These are phyloP conservation scores for Ceyx margarethae DNA, from an alignment of 2,113 vertebrate genomes.

Conservation along the genomic window DNA sequence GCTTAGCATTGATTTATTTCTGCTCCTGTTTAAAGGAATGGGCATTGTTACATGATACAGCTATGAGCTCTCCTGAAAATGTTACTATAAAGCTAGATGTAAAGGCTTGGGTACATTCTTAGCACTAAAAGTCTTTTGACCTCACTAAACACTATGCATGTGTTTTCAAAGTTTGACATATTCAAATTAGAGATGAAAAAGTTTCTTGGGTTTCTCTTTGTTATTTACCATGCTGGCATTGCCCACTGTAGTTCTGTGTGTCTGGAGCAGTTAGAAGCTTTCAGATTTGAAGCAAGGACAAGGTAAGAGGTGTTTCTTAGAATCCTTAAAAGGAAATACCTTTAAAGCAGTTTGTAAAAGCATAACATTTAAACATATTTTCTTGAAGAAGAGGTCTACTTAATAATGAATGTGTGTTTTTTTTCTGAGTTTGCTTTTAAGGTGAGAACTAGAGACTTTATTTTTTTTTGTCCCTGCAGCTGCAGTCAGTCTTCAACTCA, in stretches of 20 bases:
- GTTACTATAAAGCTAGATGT: background rate
- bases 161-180: background rate
- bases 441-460: background rate
- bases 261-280: background rate
- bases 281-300: background rate
- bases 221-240: background rate
- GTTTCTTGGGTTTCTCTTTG: background rate
- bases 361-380: background rate
- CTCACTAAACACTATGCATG: background rate
- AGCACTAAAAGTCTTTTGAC: background rate
- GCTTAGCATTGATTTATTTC: background rate
- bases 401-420: background rate
- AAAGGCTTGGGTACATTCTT: background rate
- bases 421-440: background rate
- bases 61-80: background rate
- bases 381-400: background rate
- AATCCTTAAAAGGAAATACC: background rate
- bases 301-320: background rate
- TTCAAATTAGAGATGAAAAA: background rate
- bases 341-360: background rate
- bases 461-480: background rate
- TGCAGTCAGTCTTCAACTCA: background rate
- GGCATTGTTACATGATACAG: background rate
- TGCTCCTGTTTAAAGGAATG: background rate
- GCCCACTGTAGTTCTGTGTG: background rate